Conservation (phyloP, 1,140 invertebrate genomes). For the Anthonomus grandis region DNA sequence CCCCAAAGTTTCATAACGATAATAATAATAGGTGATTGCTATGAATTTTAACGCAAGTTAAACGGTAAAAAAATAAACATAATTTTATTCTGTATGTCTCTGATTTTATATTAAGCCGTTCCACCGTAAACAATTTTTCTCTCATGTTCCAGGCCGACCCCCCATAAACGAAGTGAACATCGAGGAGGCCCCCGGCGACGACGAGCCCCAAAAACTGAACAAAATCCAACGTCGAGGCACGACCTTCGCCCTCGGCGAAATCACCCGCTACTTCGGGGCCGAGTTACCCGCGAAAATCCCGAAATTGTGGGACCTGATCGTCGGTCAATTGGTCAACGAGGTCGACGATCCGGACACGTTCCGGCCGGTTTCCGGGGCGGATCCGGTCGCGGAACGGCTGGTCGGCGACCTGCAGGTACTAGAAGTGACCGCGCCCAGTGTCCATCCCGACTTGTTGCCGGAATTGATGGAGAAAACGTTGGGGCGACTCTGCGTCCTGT, state of each 20-base stretch:
- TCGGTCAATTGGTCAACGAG: conserved; percentile 43
- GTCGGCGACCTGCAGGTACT: conserved; percentile 79
- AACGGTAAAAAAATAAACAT: no score
- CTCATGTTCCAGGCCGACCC: conserved; percentile 54
- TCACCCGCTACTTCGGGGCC: conserved; percentile 63
- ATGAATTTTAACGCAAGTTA: no score
- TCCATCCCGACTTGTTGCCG: conserved; percentile 59
- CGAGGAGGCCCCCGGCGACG: conserved; percentile 60
- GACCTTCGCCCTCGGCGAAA: conserved; percentile 68
- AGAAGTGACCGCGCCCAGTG: conserved; percentile 66
- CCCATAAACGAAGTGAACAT: conserved; percentile 57
- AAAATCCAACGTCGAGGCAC: conserved; percentile 78
- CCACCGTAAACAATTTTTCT: not conserved
- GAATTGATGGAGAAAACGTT: conserved; percentile 57
- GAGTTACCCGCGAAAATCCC: conserved; percentile 70
- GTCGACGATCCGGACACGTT: conserved; percentile 40
- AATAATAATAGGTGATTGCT: no score
- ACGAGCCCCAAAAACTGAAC: conserved; percentile 60
- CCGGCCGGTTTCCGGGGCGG: conserved; percentile 25
- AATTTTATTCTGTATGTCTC: not conserved
- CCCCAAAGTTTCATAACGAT: no score
- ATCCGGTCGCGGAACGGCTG: conserved; percentile 64
- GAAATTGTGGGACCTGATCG: conserved; percentile 76
- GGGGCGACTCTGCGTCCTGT: conserved; percentile 58
- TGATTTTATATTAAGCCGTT: not conserved